phyloP scores from a whole-genome alignment of 2,113 vertebrate genomes.

The Leuciscus idus region DNA sequence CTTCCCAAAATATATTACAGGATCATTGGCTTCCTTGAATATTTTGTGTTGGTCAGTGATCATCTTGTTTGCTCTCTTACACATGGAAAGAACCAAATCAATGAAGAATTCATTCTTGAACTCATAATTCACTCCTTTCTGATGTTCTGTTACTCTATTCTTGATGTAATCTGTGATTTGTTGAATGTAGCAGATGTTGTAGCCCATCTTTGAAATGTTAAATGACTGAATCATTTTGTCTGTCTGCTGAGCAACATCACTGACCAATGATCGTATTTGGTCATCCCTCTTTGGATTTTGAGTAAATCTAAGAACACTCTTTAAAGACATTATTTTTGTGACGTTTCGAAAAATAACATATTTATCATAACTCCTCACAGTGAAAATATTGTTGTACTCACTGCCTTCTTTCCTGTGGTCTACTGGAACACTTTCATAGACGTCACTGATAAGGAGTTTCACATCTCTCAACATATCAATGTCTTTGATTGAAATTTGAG shows the following conservation, averaged over 20 bases:
- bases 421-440: not conserved
- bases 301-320: not conserved
- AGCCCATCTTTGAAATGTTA: not conserved
- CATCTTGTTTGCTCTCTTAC: not conserved
- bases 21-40: not conserved
- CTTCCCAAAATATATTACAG: not conserved
- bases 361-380: not conserved
- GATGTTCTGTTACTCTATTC: not conserved
- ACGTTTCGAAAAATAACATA: conserved; percentile 22
- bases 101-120: not conserved
- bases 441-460: too few relatives aligned
- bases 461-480: not conserved
- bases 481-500: not conserved
- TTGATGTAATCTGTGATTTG: not conserved
- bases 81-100: not conserved
- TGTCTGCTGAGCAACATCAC: too few relatives aligned
- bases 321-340: not conserved
- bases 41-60: not conserved
- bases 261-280: too few relatives aligned
- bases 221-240: not conserved
- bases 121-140: not conserved
- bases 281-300: not conserved
- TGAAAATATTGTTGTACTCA: not conserved
- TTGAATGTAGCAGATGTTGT: not conserved
- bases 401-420: not conserved